A percentile compares a stretch with the other conserved stretches of the same genome.
Evolutionary conservation across 1,140 invertebrate genomes (phyloP).

Genomic region (Hylyphantes graminicola): DNA sequence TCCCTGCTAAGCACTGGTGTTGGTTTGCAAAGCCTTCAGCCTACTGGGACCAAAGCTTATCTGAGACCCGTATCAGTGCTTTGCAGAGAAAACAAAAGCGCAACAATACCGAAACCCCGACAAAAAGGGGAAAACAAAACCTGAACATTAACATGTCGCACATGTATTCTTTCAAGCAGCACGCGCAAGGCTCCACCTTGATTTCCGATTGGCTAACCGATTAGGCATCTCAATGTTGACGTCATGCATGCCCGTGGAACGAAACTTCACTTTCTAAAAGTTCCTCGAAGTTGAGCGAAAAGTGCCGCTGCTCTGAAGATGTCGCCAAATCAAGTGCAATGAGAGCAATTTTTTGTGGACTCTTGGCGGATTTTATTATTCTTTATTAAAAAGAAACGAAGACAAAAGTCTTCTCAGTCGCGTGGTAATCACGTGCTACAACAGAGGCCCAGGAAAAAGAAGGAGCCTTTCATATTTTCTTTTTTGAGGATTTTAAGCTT

Average conservation of each 20-base stretch:
- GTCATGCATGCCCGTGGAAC: slow-evolving; percentile 14
- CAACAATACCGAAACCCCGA: too few relatives aligned
- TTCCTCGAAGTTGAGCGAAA: slow-evolving; percentile 16
- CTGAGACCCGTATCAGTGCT: too few relatives aligned
- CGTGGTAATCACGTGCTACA: slow-evolving; percentile 40
- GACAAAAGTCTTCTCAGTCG: neutral
- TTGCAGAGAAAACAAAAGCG: too few relatives aligned
- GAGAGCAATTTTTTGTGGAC: neutral
- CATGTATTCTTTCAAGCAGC: slow-evolving; percentile 30
- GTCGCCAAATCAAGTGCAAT: slow-evolving; percentile 28
- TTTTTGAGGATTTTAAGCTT: neutral
- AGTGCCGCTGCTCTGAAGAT: slow-evolving; percentile 18
- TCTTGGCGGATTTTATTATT: neutral
- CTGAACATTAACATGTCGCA: slow-evolving; percentile 42
- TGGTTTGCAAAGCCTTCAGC: too few relatives aligned
- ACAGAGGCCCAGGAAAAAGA: neutral
- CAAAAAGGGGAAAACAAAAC: neutral
- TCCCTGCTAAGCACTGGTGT: too few relatives aligned
- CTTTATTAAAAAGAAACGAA: slow-evolving; percentile 24
- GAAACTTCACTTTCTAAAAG: slow-evolving; percentile 33
- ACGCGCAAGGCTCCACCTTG: slow-evolving; percentile 34
- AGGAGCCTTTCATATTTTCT: neutral
- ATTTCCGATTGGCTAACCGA: slow-evolving; percentile 47
- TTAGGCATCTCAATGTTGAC: slow-evolving; percentile 44
- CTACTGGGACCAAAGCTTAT: too few relatives aligned